A percentile compares a stretch with the other conserved stretches of the same genome.
Evolutionary conservation across 2,888 invertebrate genomes (phyloP).

Genomic region (Drosophila paranaensis): DNA sequence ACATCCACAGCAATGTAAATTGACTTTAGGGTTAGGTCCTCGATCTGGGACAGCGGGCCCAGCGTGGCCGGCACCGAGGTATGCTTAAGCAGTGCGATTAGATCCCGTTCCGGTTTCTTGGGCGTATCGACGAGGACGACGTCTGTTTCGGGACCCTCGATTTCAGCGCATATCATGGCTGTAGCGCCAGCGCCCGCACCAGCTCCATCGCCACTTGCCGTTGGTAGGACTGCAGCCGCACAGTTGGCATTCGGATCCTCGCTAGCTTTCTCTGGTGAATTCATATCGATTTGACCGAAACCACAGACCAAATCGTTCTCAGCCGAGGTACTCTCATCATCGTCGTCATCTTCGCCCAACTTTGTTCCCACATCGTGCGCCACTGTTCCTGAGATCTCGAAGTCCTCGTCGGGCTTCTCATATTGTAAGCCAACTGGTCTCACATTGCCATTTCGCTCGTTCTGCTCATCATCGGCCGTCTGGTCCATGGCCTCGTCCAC

Average conservation of each 20-base stretch:
- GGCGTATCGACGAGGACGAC: conserved; percentile 92
- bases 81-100: conserved; percentile 89
- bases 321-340: conserved; percentile 87
- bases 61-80: conserved; percentile 78
- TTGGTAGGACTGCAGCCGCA: conserved; percentile 75
- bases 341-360: conserved; percentile 85
- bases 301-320: conserved; percentile 87
- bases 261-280: conserved; percentile 67
- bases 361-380: conserved; percentile 27
- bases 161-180: conserved; percentile 89
- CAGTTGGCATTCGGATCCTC: conserved; percentile 86
- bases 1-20: conserved; percentile 88
- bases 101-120: conserved; percentile 88
- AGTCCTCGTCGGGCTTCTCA: conserved; percentile 37
- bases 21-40: conserved; percentile 85
- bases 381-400: conserved; percentile 35
- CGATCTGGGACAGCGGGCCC: conserved; percentile 79
- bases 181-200: conserved; percentile 68
- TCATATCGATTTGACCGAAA: conserved; percentile 86
- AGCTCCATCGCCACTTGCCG: conserved; percentile 61
- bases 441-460: conserved; percentile 91
- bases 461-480: conserved; percentile 84
- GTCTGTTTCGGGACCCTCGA: conserved; percentile 93
- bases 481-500: conserved; percentile 56
- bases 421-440: conserved; percentile 54